Percentiles rank a stretch among this genome's conserved stretches.
Conservation (phyloP, 2,888 invertebrate species). For the Hirtodrosophila trivittata region DNA sequence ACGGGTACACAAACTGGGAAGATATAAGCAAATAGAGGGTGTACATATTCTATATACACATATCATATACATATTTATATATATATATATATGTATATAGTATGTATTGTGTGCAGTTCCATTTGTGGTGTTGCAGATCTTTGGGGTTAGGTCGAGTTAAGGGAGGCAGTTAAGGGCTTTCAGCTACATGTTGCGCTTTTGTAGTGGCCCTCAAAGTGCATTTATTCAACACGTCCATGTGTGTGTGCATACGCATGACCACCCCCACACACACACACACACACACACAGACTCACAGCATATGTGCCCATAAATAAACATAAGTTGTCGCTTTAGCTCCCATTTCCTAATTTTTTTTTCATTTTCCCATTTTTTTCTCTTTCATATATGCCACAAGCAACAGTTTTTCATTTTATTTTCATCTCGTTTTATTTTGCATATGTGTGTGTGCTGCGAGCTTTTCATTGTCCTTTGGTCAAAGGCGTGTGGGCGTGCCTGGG, state of each 20-base stretch:
- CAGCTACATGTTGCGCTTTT: slow-evolving; percentile 58
- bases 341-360: slow-evolving; percentile 37
- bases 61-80: too few relatives aligned
- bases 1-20: background rate
- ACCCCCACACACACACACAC: slow-evolving; percentile 8
- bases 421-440: slow-evolving; percentile 9
- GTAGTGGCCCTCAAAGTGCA: slow-evolving; percentile 15
- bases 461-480: slow-evolving; percentile 52
- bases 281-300: slow-evolving; percentile 44
- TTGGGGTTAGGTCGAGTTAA: too few relatives aligned
- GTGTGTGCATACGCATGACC: slow-evolving; percentile 25
- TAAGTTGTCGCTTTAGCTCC: slow-evolving; percentile 61
- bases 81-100: too few relatives aligned
- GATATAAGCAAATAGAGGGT: background rate
- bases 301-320: slow-evolving; percentile 72
- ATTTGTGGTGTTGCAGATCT: slow-evolving; percentile 9
- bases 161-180: slow-evolving; percentile 20
- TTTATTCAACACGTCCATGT: slow-evolving; percentile 11
- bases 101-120: slow-evolving; percentile 9
- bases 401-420: slow-evolving; percentile 51
- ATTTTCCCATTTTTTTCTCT: slow-evolving; percentile 22
- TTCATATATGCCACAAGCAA: slow-evolving; percentile 49
- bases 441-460: slow-evolving; percentile 4
- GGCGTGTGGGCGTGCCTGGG: slow-evolving; percentile 33
- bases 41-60: background rate